Evolutionary conservation across 2,113 vertebrate genomes (phyloP).

Genomic region (Brienomyrus longianalis): DNA sequence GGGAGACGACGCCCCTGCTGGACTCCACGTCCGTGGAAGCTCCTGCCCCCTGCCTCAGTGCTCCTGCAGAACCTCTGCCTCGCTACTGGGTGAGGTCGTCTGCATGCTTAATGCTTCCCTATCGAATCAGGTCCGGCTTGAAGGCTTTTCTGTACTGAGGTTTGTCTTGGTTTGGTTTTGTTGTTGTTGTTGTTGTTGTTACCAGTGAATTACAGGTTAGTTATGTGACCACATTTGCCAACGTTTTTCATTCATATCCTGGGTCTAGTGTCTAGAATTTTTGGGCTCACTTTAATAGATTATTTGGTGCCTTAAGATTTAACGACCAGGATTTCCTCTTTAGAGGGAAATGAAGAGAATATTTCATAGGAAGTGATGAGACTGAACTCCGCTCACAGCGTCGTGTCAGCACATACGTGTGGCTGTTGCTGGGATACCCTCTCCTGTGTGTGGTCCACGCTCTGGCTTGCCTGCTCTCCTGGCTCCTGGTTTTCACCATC

Average conservation of each 20-base stretch:
- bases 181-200: not conserved
- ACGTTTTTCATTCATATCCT: not conserved
- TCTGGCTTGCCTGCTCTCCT: conserved; percentile 60
- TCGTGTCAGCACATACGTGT: conserved; percentile 32
- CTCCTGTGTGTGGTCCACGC: conserved; percentile 57
- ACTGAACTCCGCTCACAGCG: conserved; percentile 41
- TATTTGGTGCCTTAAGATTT: not conserved
- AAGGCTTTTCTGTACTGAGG: not conserved
- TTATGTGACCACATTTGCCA: not conserved
- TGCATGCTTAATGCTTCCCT: not conserved
- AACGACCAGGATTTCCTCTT: not conserved
- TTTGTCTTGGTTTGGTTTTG: not conserved
- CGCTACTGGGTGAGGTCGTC: conserved; percentile 61
- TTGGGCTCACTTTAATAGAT: not conserved
- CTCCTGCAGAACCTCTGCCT: not conserved
- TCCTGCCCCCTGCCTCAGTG: conserved; percentile 24
- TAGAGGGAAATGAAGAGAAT: not conserved
- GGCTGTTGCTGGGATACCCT: conserved; percentile 66
- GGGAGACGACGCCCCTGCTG: conserved; percentile 50
- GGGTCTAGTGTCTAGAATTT: not conserved
- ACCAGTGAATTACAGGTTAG: not conserved
- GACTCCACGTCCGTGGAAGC: conserved; percentile 32
- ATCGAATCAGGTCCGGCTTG: not conserved
- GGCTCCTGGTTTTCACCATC: conserved; percentile 67
- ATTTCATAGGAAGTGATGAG: not conserved